Base-by-base conservation (phyloP, 2,797 vertebrate species). In the Sebastes goodei region DNA sequence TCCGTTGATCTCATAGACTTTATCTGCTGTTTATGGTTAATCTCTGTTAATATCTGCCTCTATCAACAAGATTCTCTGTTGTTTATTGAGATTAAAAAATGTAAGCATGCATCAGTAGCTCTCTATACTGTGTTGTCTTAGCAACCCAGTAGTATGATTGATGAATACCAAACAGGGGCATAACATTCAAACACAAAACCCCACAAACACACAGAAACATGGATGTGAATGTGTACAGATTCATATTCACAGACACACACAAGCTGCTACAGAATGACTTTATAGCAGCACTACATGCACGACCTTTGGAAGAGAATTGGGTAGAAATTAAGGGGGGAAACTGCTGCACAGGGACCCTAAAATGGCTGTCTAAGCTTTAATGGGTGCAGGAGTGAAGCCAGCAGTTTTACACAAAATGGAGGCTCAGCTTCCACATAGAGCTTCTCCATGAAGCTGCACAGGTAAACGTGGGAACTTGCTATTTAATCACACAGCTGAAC, bases 351-450 rank as follows among this genome's bases (percentile, higher is more conserved):
- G 76, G 60, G 77, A 74, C 68, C 53, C 61, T 85, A 85, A 91
- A 89, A 93, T 93, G 92, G 86, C 87, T 69, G 82, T 60, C 74
- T 61, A 29, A 60, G 60, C 62, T 66, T 53, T 70, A 30, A 30
- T 25, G 33, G 68, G 23, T 17, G 67, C 57, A 55, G 59, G 64
- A 71, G 79, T n/a, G 4, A 83, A 78, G 82, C 60, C 65, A 76
- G 82, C 74, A 85, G 55, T 38, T 29, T 15, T 15, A 66, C 74
- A 79, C 76, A 90, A 90, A 92, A 94, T 92, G 92, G 91, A 88
- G 89, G 76, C 68, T 61, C 25, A 1, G 32, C 71, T 81, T 87
- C 56, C 60, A 76, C 64, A 59, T 15, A 14, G 21, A 78, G 71
- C 78, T 62, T 66, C 74, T 63, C 3, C 70, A 7, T 30, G 86